These are phyloP conservation scores for Chiroxiphia lanceolata DNA, from an alignment of 2,797 vertebrate species.

Conservation along the genomic window DNA sequence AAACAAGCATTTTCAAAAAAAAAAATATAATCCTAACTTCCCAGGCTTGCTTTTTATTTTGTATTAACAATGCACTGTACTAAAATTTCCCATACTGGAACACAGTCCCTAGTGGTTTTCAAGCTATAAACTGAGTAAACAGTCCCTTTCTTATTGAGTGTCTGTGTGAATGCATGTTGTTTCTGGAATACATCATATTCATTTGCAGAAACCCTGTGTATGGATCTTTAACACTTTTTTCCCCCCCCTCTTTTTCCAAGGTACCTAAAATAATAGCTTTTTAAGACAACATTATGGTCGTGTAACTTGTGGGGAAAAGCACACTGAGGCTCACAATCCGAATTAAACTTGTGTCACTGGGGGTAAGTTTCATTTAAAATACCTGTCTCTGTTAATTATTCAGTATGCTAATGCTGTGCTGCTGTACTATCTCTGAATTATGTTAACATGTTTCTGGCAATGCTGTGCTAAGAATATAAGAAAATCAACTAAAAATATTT, in stretches of 20 bases:
- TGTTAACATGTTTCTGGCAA: conserved; percentile 43
- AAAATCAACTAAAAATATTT: conserved; percentile 16
- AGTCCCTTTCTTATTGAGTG: conserved; percentile 70
- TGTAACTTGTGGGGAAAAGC: conserved; percentile 43
- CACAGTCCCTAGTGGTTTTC: conserved; percentile 69
- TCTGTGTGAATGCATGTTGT: conserved; percentile 56
- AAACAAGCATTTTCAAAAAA: conserved; percentile 69
- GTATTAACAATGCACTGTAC: conserved; percentile 69
- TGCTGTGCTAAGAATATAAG: conserved; percentile 10
- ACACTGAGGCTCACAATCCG: conserved; percentile 50
- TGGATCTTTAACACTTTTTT: conserved; percentile 48
- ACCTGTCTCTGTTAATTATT: conserved; percentile 54
- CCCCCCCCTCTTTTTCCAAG: fast-evolving
- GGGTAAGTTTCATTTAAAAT: conserved; percentile 62
- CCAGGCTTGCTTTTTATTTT: conserved; percentile 73
- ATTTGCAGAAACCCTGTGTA: conserved; percentile 66
- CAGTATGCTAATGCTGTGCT: conserved; percentile 28
- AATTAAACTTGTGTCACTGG: conserved; percentile 49
- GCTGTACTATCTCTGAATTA: conserved; percentile 27
- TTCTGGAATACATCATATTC: conserved; percentile 73
- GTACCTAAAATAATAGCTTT: conserved; percentile 57
- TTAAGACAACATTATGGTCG: conserved; percentile 11
- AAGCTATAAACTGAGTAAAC: conserved; percentile 74
- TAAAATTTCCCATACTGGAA: conserved; percentile 74
- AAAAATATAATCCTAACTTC: conserved; percentile 60